Conservation (phyloP, 2,797 vertebrate species). For the Masticophis lateralis region DNA sequence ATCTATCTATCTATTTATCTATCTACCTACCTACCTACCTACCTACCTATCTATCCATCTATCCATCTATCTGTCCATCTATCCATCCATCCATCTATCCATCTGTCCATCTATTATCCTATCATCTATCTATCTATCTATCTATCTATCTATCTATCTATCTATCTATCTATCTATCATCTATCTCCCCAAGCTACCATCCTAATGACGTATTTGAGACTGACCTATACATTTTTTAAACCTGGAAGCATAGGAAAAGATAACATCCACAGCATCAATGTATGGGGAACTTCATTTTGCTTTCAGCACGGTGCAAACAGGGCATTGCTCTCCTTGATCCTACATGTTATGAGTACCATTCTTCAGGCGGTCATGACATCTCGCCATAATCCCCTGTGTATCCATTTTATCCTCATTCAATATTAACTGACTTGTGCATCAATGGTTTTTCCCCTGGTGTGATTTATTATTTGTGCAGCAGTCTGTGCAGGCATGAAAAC, state of each 20-base stretch:
- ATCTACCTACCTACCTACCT: no score
- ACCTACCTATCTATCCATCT: no score
- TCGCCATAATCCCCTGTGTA: neutral
- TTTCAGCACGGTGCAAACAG: neutral
- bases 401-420: neutral
- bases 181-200: neutral
- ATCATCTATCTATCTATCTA: rapidly evolving
- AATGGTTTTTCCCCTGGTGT: neutral
- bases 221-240: neutral
- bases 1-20: no score
- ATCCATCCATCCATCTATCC: no score
- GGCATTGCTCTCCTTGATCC: neutral
- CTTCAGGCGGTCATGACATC: neutral
- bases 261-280: neutral
- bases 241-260: neutral
- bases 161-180: no score
- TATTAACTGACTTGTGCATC: neutral
- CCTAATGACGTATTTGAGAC: neutral
- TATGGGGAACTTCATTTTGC: neutral
- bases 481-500: neutral
- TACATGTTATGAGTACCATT: neutral
- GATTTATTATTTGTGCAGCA: neutral
- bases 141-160: neutral
- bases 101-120: no score
- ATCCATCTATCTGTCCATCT: no score